phyloP scores from a whole-genome alignment of 2,113 vertebrate genomes.

The Steatornis caripensis region DNA sequence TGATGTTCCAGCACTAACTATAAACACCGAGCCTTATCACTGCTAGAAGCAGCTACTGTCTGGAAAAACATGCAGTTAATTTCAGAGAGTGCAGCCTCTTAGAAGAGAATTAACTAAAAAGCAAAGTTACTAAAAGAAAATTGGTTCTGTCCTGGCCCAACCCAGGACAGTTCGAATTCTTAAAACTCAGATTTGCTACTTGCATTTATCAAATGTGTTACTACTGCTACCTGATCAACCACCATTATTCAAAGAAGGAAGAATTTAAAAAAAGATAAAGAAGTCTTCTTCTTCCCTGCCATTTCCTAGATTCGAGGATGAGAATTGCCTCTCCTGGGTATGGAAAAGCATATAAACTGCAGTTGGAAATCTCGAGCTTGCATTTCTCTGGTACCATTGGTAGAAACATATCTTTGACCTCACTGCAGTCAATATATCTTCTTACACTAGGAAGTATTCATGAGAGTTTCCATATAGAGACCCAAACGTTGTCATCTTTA shows the following conservation, averaged over 20 bases:
- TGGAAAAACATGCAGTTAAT: too few species aligned
- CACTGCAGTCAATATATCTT: neutral
- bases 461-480: neutral
- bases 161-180: too few species aligned
- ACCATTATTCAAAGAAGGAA: neutral
- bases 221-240: neutral
- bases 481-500: neutral
- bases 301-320: neutral
- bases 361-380: neutral
- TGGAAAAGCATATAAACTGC: neutral
- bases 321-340: neutral
- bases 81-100: too few species aligned
- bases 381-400: neutral
- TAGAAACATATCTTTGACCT: neutral
- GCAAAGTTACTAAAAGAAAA: too few species aligned
- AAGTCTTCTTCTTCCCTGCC: rapidly evolving
- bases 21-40: too few species aligned
- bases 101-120: too few species aligned
- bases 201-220: neutral
- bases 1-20: too few species aligned
- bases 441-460: neutral
- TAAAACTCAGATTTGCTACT: neutral
- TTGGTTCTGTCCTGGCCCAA: too few species aligned
- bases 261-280: neutral
- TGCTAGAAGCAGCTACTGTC: too few species aligned